These are phyloP conservation scores for Cyprinella venusta DNA, from an alignment of 2,797 vertebrate genomes.

Conservation along the genomic window DNA sequence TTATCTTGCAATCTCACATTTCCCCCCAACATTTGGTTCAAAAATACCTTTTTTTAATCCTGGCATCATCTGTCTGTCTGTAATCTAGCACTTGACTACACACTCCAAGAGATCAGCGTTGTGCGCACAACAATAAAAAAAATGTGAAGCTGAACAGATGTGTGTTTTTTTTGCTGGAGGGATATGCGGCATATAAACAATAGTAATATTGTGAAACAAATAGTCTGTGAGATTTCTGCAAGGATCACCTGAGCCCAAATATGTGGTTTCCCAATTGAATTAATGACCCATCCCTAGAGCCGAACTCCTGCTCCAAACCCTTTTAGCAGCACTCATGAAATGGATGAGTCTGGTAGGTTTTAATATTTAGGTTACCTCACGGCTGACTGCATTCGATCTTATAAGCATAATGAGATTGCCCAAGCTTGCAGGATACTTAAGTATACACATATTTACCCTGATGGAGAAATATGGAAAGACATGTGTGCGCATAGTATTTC, in stretches of 20 bases:
- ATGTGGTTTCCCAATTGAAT: conserved; percentile 31
- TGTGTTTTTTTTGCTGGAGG: conserved; percentile 43
- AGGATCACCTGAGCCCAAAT: conserved; percentile 37
- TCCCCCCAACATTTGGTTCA: conserved; percentile 18
- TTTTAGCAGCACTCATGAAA: conserved; percentile 43
- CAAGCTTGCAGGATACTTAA: conserved; percentile 26
- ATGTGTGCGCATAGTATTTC: conserved; percentile 14
- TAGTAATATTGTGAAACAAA: conserved; percentile 35
- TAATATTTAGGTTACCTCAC: conserved; percentile 47
- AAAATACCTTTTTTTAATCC: conserved; percentile 31
- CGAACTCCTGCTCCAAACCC: conserved; percentile 19
- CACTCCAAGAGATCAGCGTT: conserved; percentile 30
- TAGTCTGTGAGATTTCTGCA: conserved; percentile 20
- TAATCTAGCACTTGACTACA: conserved; percentile 40
- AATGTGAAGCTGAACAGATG: conserved; percentile 50
- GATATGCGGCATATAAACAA: conserved; percentile 50
- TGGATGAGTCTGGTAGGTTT: conserved; percentile 41
- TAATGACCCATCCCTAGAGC: conserved; percentile 37
- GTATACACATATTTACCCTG: conserved; percentile 35
- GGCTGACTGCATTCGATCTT: conserved; percentile 39
- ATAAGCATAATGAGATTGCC: conserved; percentile 47
- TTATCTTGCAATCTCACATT: conserved; percentile 16
- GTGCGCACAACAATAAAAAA: conserved; percentile 33
- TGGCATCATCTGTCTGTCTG: conserved; percentile 44
- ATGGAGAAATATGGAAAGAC: conserved; percentile 37